These are phyloP conservation scores for Formica selysi DNA, from an alignment of 1,140 invertebrate genomes.

Conservation along the genomic window DNA sequence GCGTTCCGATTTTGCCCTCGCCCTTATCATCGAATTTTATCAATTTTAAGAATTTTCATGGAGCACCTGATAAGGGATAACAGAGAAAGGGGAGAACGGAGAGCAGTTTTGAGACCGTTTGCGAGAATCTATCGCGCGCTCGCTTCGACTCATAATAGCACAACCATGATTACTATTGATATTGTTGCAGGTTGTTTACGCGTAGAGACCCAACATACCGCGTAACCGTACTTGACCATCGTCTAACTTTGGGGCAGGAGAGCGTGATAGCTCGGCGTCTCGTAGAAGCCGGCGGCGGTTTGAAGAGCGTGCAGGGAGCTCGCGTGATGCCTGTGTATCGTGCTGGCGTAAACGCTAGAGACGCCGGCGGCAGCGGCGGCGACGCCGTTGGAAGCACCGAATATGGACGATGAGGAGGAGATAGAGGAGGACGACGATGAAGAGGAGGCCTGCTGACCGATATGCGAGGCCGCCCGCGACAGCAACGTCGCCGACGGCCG, in stretches of 20 bases:
- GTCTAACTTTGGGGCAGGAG: constrained; percentile 82
- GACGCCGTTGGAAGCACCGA: constrained; percentile 69
- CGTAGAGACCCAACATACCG: background rate
- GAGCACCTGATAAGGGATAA: background rate
- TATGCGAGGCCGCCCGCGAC: constrained; percentile 57
- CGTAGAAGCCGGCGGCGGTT: constrained; percentile 80
- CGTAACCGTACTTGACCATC: constrained; percentile 34
- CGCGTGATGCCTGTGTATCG: constrained; percentile 80
- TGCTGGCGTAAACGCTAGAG: constrained; percentile 79
- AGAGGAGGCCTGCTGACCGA: constrained; percentile 48
- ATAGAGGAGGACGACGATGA: constrained; percentile 59
- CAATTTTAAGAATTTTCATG: background rate
- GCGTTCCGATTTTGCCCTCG: background rate
- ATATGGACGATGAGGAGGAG: constrained; percentile 64
- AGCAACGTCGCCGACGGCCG: constrained; percentile 70
- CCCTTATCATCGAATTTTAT: background rate
- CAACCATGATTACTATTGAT: constrained; percentile 2
- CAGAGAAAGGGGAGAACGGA: background rate
- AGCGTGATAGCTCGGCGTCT: constrained; percentile 81
- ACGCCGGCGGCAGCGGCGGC: constrained; percentile 62
- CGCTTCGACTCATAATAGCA: background rate
- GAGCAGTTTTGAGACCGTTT: background rate
- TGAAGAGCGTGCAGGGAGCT: constrained; percentile 78
- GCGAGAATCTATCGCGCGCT: constrained; percentile 12
- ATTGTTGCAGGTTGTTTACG: constrained; percentile 18